Base-by-base conservation (phyloP, 1,140 invertebrate species). In the Carcinoscorpius rotundicauda region DNA sequence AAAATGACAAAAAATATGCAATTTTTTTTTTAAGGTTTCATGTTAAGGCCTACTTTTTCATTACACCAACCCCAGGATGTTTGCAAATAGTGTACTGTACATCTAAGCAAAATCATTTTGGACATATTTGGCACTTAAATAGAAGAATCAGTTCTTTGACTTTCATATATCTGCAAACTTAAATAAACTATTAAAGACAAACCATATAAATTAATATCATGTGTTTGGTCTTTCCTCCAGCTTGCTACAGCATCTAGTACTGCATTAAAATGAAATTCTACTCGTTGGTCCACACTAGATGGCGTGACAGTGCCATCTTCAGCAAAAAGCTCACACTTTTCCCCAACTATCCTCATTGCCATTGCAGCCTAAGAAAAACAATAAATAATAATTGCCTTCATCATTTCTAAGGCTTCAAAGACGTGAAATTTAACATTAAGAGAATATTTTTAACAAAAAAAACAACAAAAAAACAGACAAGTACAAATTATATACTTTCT, bases 211-310 rank as follows among this genome's bases (percentile, higher is more conserved):
- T 68, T 72, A 10, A 70, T 65, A 68, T 77, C 76, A n/a, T 70
- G 58, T 29, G 64, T 61, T 61, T 61, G 51, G 49, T 59, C 55
- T 55, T 72, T 72, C 60, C 74, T 69, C 75, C 76, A 76, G 49
- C 74, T 71, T 9, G 74, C 72, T 10, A 77, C 71, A 51, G 72
- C 72, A 62, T 77, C 76, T 49, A 77, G 67, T 49, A 76, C 69
- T 8, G 75, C 73, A 68, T 77, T 77, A 64, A 77, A 77, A 67
- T 77, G 76, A 60, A 76, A 75, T 64, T 77, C 73, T 11, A 77
- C 72, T 29, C 72, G 65, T 11, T 71, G 65, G 56, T 76, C 74
- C 4, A 71, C 63, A 6, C 67, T 60, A 6, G 67, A 51, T 11
- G 69, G 61, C 3, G 73, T 68, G 4, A 70, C 11, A 29, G 70